Evolutionary conservation across 2,888 invertebrate species (phyloP).

Genomic region (Strigamia transsilvanica): DNA sequence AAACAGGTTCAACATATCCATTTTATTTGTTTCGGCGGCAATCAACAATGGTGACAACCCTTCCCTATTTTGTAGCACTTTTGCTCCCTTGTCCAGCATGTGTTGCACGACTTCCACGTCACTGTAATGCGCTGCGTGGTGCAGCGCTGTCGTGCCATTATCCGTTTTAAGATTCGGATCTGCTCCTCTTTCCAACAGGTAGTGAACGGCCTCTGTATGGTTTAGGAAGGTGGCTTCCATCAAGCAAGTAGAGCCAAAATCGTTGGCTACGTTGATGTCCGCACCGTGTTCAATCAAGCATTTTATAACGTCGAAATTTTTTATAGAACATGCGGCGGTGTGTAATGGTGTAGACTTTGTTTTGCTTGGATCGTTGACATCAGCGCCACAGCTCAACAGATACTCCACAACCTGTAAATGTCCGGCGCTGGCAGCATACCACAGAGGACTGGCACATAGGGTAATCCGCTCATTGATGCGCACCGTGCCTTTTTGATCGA

Average conservation of each 20-base stretch:
- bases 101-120: conserved; percentile 79
- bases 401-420: conserved; percentile 78
- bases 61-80: conserved; percentile 78
- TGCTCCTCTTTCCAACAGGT: conserved; percentile 78
- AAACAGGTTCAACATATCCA: conserved; percentile 74
- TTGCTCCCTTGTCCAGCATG: conserved; percentile 77
- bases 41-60: conserved; percentile 85
- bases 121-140: conserved; percentile 89
- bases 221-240: conserved; percentile 65
- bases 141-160: conserved; percentile 89
- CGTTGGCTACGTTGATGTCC: conserved; percentile 85
- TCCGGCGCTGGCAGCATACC: conserved; percentile 85
- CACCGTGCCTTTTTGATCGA: conserved; percentile 85
- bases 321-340: conserved; percentile 93
- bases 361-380: conserved; percentile 89
- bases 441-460: conserved; percentile 87
- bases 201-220: conserved; percentile 63
- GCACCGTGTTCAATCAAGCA: conserved; percentile 84
- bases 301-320: conserved; percentile 87
- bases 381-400: conserved; percentile 79
- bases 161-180: conserved; percentile 82
- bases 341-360: conserved; percentile 88
- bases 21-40: conserved; percentile 89
- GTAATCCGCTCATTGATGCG: conserved; percentile 87
- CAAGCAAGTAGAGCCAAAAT: conserved; percentile 65